Evolutionary conservation across 2,113 vertebrate genomes (phyloP), one percentile per base, ranked within the genome.

Genomic region (Brachyhypopomus gauderio): DNA sequence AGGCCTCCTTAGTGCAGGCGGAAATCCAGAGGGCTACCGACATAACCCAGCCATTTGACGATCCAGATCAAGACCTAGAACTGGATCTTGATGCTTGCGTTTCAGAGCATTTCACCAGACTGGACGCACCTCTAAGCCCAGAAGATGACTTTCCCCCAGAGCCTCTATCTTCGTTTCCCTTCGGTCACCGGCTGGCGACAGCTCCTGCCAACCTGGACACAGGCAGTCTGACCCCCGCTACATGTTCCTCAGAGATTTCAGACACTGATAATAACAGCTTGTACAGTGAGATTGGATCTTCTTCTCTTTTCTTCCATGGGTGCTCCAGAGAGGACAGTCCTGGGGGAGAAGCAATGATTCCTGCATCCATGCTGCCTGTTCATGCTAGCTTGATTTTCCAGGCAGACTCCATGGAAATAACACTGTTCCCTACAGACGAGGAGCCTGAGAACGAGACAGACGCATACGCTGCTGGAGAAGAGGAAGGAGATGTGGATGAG

Each of bases 331-430:
- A 93, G 77, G 91, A 92, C 56, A 80, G 85, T 25, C 45, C 86
- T 0, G 92, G 88, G 5, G 94, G 91, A 0, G 96, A 97, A 52
- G 89, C 87, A 0, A 94, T 99, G 96, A 96, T 99, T 85, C 96
- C 97, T 0, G 97, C 96, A 0, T 91, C 95, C 0, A 90, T 97
- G 74, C 92, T 99, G 76, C 95, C 97, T 1, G 96, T 96, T 83
- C 93, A 91, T 6, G 96, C 96, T 22, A 98, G 95, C 81, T 92
- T 98, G 3, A 95, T 99, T 59, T 97, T 98, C 77, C 95, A 96
- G 84, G 96, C 96, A 0, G 97, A 98, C 77, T 95, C 95, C 0
- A 93, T 98, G 92, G 97, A 98, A 89, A 96, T 98, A 87, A 91
- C 93, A 0, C 92, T 96, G 0, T 93, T 94, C 34, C 87, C 92